A percentile compares a stretch with the other conserved stretches of the same genome.
Evolutionary conservation across 2,797 vertebrate genomes (phyloP).

Genomic region (Aselliscus stoliczkanus): DNA sequence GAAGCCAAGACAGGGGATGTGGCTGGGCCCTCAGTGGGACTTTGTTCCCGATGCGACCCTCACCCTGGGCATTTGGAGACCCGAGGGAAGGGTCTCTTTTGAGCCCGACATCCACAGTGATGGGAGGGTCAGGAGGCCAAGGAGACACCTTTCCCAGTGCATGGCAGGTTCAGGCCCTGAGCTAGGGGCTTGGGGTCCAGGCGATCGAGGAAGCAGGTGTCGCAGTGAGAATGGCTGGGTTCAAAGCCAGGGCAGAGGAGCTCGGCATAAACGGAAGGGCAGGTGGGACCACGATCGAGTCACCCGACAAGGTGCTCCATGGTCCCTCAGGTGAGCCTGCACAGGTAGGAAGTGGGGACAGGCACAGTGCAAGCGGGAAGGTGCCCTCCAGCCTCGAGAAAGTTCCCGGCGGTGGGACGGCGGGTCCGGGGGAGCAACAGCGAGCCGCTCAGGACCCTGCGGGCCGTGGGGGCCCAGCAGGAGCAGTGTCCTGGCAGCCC

Average conservation of each 20-base stretch:
- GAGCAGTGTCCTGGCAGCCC: neutral
- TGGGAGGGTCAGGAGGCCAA: neutral
- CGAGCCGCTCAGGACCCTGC: neutral
- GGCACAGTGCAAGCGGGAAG: rapidly evolving
- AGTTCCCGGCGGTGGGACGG: neutral
- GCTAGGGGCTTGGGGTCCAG: neutral
- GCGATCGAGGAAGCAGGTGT: neutral
- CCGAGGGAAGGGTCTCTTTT: neutral
- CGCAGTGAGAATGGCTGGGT: rapidly evolving
- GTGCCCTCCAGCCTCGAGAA: neutral
- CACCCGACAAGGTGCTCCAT: no score
- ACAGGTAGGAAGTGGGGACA: neutral
- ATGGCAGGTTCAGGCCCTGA: neutral
- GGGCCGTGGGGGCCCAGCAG: rapidly evolving
- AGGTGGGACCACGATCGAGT: neutral
- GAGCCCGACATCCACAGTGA: no score
- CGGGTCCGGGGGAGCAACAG: rapidly evolving
- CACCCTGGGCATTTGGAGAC: neutral
- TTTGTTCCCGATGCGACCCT: neutral
- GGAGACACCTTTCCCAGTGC: neutral
- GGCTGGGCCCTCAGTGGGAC: neutral
- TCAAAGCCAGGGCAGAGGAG: rapidly evolving
- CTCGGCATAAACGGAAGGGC: rapidly evolving
- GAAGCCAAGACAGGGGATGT: neutral
- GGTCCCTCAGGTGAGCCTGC: neutral